A percentile compares a stretch with the other conserved stretches of the same genome.
Conservation (phyloP, 1,140 invertebrate species). For the Hesperophylax magnus region DNA sequence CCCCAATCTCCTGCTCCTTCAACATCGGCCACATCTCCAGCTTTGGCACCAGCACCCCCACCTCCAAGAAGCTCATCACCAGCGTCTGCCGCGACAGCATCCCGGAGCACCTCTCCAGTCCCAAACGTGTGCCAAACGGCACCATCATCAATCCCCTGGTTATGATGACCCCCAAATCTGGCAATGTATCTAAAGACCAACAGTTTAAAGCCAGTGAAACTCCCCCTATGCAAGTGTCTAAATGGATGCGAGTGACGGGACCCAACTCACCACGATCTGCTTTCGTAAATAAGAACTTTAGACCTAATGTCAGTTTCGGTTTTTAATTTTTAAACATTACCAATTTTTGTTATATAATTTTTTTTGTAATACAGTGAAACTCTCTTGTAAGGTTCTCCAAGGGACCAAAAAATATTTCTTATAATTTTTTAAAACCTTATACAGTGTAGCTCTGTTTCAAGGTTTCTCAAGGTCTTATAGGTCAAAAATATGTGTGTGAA, state of each 20-base stretch:
- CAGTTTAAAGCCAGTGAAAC: conserved; percentile 34
- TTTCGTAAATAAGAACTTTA: conserved; percentile 63
- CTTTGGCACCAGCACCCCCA: conserved; percentile 48
- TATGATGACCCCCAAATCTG: conserved; percentile 39
- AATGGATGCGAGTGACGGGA: conserved; percentile 72
- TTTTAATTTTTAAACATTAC: conserved; percentile 58
- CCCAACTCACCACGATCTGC: conserved; percentile 70
- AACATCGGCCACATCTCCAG: conserved; percentile 52
- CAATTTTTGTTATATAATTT: conserved; percentile 1
- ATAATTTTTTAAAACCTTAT: too few relatives aligned
- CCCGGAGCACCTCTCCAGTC: background rate
- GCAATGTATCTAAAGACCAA: conserved; percentile 17
- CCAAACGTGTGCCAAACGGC: conserved; percentile 12
- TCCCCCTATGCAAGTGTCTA: conserved; percentile 63
- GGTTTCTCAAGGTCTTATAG: too few relatives aligned
- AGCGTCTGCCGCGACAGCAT: conserved; percentile 36
- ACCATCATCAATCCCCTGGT: conserved; percentile 48
- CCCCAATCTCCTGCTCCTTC: conserved; percentile 54
- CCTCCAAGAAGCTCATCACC: conserved; percentile 39
- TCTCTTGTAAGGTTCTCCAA: too few relatives aligned
- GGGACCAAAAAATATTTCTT: too few relatives aligned
- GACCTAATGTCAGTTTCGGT: conserved; percentile 69
- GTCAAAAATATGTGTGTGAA: too few relatives aligned
- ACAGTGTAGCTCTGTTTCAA: too few relatives aligned
- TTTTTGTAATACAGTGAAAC: too few relatives aligned